Percentiles rank a stretch among this genome's conserved stretches.
Evolutionary conservation across 2,888 invertebrate species (phyloP).

Genomic region (Epicampocera succincta): DNA sequence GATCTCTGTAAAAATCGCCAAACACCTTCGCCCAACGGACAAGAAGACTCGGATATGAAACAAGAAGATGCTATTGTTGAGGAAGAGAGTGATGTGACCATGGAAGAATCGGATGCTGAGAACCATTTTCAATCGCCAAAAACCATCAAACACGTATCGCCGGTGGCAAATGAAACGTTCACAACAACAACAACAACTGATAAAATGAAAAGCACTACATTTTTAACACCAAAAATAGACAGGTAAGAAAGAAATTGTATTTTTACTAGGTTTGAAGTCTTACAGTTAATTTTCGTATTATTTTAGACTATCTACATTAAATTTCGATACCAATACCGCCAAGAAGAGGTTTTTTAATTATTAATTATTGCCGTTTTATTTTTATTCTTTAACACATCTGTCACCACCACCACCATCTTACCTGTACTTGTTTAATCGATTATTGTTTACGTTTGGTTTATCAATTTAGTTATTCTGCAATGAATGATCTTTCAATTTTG

Average conservation of each 20-base stretch:
- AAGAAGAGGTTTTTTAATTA: conserved; percentile 74
- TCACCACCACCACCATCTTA: too few relatives aligned
- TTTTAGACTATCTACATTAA: conserved; percentile 71
- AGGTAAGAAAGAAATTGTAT: conserved; percentile 65
- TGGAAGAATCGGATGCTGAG: conserved; percentile 29
- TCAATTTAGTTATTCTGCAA: too few relatives aligned
- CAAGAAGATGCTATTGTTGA: conserved; percentile 29
- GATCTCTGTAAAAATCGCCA: conserved; percentile 60
- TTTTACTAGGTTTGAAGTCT: background rate
- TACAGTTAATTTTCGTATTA: background rate
- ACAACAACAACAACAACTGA: too few relatives aligned
- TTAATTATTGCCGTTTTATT: conserved; percentile 27
- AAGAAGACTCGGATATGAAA: conserved; percentile 36
- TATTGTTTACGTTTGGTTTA: too few relatives aligned
- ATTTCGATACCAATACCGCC: conserved; percentile 72
- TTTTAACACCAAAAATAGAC: conserved; percentile 72
- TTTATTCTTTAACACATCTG: background rate
- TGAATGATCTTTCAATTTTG: too few relatives aligned
- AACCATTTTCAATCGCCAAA: conserved; percentile 45
- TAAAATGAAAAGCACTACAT: conserved; percentile 36
- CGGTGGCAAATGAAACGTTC: conserved; percentile 51
- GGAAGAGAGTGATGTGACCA: conserved; percentile 29
- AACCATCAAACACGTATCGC: conserved; percentile 36
- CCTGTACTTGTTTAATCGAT: too few relatives aligned
- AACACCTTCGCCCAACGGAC: background rate